Evolutionary conservation across 2,797 vertebrate species (phyloP).

Genomic region (Podarcis lilfordi): DNA sequence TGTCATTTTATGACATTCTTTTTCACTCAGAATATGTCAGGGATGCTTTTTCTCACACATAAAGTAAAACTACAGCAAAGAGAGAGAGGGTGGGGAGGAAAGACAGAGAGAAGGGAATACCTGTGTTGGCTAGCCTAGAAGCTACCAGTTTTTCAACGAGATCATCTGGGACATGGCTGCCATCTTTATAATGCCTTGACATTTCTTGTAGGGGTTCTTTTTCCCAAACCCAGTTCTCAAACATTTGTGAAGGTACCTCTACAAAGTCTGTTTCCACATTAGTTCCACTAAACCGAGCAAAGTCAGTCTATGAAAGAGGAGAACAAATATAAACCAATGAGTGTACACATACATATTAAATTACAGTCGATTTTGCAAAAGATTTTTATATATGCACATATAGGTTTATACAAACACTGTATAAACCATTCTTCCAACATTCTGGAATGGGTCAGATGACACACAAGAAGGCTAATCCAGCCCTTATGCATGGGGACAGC

Average conservation of each 20-base stretch:
- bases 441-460: background rate
- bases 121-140: constrained; percentile 93
- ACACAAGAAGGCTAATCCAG: background rate
- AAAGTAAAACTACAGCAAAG: background rate
- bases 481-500: background rate
- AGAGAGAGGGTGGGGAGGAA: background rate
- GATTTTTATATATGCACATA: background rate
- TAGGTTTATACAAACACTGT: background rate
- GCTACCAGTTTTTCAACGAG: constrained; percentile 90
- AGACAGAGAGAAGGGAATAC: constrained; percentile 69
- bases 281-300: constrained; percentile 93
- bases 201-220: constrained; percentile 88
- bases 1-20: background rate
- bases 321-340: constrained; percentile 7
- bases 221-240: constrained; percentile 99
- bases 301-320: constrained; percentile 82
- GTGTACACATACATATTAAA: background rate
- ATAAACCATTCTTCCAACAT: background rate
- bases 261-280: constrained; percentile 96
- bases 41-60: background rate
- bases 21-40: background rate
- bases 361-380: background rate
- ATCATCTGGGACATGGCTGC: constrained; percentile 82
- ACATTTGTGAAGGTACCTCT: constrained; percentile 95
- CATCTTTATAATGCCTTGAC: constrained; percentile 91